Base-by-base conservation (phyloP, 2,797 vertebrate species). In the Buphagus erythrorhynchus region DNA sequence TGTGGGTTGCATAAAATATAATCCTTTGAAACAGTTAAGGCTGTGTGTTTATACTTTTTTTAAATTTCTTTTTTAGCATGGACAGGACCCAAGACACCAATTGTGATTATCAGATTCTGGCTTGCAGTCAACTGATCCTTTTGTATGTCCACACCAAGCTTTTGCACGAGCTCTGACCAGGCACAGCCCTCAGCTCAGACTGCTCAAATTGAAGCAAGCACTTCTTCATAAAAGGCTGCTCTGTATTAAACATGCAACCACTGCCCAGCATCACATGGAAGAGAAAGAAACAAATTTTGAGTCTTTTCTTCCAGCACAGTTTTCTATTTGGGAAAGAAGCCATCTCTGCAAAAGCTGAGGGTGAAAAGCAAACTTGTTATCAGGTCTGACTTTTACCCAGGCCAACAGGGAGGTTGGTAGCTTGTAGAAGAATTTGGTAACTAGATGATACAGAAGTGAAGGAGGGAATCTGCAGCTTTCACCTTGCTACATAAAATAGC, bases 141-240 rank as follows among this genome's bases (percentile, higher is more conserved):
- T 54, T 79, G 40, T 68, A 52, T 28, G 45, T 52, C 42, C 62
- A 74, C 63, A 51, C 28, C 1, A 0, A 66, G 69, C 16, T 80
- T 61, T 76, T 1, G 0, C 81, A 51, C 0, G 0, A 90, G 17
- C 33, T 54, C 73, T 62, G 51, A 28, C 36, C 3, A 3, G 54
- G 20, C 65, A 33, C 48, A 80, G 46, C 38, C 38, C 66, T 28
- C 35, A 3, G 5, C 61, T 61, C 72, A 71, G 86, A 9, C 63
- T 40, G 31, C 86, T 86, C 62, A 74, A n/a, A 72, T 1, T 13
- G 33, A 51, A 92, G 73, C 4, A 36, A 69, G 19, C 0, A 2
- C 24, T 21, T 43, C 88, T 72, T 73, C 13, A 24, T 33, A 73
- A 77, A 78, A 81, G 43, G 51, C 74, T 83, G 54, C 63, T 94